Evolutionary conservation across 2,888 invertebrate species (phyloP), one percentile per base, ranked within the genome.

Genomic region (Odontocerum albicorne): DNA sequence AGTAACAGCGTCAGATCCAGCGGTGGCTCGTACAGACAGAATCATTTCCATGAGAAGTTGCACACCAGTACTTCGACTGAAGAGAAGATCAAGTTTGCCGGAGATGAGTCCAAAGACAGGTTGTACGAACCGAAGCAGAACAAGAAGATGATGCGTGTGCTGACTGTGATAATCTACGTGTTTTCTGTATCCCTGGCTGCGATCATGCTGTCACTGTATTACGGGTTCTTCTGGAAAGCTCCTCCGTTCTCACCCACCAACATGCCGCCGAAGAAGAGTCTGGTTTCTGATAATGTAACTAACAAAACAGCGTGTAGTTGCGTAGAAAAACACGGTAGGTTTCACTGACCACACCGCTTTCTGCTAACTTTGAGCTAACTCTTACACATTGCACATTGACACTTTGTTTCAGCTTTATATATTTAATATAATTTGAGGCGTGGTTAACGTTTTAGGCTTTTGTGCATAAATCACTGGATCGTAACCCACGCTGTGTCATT

Each of bases 111-210:
- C 55, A 83, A 83, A 66, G 88, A 88, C 70, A 82, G 85, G 65
- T 76, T 88, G 51, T 88, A 88, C 75, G 90, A 90, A 70, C 87
- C 90, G 61, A 91, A 90, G 72, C 87, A 88, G 67, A 87, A 88
- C 72, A 90, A 90, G 73, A 93, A 95, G 77, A 84, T 89, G 73
- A 87, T 95, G 62, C 85, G 95, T 62, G 90, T 96, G 65, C 82
- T 96, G 67, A 96, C 96, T 16, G 96, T 96, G 63, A 83, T 95
- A 66, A 91, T 94, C 47, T 96, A 96, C 76, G 88, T 96, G 63
- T 87, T 96, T 72, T 91, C 92, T 70, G 96, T 96, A 64, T 96
- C 95, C 38, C 80, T 95, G 67, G 95, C 94, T 15, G 96, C 95
- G 46, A 93, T 95, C 66, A 90, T 95, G 80, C 81, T 96, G 62